Evolutionary conservation across 1,140 invertebrate genomes (phyloP).

Genomic region (Argopecten irradians): DNA sequence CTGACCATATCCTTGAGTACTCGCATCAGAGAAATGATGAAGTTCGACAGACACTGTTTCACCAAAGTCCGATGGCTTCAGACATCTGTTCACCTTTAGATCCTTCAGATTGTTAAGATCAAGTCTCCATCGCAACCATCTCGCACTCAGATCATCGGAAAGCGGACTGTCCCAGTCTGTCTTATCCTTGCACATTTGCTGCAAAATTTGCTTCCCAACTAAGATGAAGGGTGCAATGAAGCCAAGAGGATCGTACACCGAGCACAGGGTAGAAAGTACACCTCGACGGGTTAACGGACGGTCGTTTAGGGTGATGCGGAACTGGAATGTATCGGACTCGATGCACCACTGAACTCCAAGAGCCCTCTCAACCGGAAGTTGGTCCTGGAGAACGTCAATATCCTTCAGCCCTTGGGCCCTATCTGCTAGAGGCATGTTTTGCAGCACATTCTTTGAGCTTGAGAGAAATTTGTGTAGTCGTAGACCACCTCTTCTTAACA

Average conservation of each 20-base stretch:
- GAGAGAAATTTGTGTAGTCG: constrained; percentile 58
- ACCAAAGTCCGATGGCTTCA: constrained; percentile 51
- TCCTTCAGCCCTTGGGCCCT: constrained; percentile 45
- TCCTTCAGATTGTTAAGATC: constrained; percentile 34
- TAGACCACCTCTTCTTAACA: constrained; percentile 51
- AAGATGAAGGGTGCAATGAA: constrained; percentile 52
- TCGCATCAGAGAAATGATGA: constrained; percentile 61
- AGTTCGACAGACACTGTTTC: constrained; percentile 25
- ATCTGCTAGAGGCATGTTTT: constrained; percentile 37
- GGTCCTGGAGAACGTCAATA: constrained; percentile 50
- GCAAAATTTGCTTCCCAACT: constrained; percentile 51
- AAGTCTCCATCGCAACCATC: constrained; percentile 46
- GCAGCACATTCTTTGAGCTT: constrained; percentile 57
- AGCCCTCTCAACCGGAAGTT: constrained; percentile 54
- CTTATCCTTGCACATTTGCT: constrained; percentile 48
- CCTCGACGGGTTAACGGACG: constrained; percentile 53
- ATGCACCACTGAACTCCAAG: constrained; percentile 61
- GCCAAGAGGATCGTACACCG: constrained; percentile 55
- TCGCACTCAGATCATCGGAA: constrained; percentile 28
- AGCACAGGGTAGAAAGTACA: constrained; percentile 51
- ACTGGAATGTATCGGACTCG: constrained; percentile 57
- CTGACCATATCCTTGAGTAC: constrained; percentile 54
- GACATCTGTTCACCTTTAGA: constrained; percentile 49
- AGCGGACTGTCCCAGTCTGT: constrained; percentile 53
- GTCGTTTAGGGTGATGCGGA: constrained; percentile 47